Evolutionary conservation across 2,113 vertebrate species (phyloP).

Genomic region (Ceratotherium simum): DNA sequence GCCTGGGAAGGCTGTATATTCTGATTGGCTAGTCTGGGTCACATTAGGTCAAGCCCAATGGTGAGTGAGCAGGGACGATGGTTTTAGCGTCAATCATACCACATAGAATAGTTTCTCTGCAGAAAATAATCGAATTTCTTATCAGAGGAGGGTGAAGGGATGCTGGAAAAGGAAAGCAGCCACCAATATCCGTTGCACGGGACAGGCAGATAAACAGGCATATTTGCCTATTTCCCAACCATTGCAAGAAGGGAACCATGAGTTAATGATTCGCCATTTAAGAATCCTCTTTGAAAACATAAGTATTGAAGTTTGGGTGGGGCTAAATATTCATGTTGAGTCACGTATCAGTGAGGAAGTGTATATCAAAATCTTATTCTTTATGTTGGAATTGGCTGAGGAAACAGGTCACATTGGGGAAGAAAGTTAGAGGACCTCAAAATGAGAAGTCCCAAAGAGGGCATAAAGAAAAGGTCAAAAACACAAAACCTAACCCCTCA

Average conservation of each 20-base stretch:
- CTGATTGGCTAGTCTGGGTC: background rate
- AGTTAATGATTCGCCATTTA: background rate
- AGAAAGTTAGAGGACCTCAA: background rate
- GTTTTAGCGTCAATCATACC: background rate
- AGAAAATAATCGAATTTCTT: background rate
- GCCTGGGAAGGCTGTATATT: background rate
- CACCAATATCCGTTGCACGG: fast-evolving
- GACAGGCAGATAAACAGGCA: background rate
- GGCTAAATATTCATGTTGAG: background rate
- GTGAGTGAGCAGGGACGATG: background rate
- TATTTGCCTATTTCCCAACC: background rate
- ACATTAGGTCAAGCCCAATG: background rate
- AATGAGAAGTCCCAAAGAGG: background rate
- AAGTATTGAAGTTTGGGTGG: background rate
- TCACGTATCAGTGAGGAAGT: background rate
- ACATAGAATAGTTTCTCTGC: background rate
- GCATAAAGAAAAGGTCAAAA: background rate
- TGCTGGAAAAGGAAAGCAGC: background rate
- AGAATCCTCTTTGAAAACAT: background rate
- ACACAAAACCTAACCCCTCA: background rate
- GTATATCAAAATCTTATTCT: background rate
- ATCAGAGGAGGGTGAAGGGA: background rate
- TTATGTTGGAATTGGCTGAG: background rate
- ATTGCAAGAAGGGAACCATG: background rate
- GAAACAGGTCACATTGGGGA: background rate